Evolutionary conservation across 2,113 vertebrate species (phyloP).

Genomic region (Mesembrinibis cayennensis): DNA sequence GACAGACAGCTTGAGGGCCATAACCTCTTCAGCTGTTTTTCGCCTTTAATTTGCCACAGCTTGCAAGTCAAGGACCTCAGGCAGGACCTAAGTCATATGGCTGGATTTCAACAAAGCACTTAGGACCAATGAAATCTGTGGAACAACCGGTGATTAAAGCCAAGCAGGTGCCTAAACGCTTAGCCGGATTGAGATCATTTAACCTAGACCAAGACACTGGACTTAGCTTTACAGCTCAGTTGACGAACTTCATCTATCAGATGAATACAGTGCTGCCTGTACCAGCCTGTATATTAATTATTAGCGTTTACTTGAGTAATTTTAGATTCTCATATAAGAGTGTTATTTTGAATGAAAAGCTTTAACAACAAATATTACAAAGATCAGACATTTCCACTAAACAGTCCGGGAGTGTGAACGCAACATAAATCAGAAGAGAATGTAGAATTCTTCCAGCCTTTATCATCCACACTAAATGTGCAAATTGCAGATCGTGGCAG

Average conservation of each 20-base stretch:
- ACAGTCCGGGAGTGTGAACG: background rate
- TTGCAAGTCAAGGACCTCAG: background rate
- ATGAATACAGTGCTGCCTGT: background rate
- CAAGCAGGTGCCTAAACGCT: conserved; percentile 14
- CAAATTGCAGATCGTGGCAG: background rate
- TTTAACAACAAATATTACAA: background rate
- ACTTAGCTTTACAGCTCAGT: background rate
- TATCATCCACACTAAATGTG: background rate
- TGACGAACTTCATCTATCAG: background rate
- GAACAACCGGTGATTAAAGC: background rate
- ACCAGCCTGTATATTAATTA: background rate
- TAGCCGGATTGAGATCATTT: background rate
- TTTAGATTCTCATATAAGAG: background rate
- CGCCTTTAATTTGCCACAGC: conserved; percentile 27
- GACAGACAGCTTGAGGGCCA: conserved; percentile 17
- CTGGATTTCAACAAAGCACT: conserved; percentile 7
- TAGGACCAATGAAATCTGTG: background rate
- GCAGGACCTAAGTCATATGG: background rate
- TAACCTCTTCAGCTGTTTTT: conserved; percentile 4
- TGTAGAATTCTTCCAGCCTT: background rate
- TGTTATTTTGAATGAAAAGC: background rate
- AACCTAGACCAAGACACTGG: background rate
- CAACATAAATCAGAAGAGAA: background rate
- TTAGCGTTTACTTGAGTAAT: background rate
- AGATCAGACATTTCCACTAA: background rate